phyloP scores from a whole-genome alignment of 2,797 vertebrate species.

The Poecilia picta region DNA sequence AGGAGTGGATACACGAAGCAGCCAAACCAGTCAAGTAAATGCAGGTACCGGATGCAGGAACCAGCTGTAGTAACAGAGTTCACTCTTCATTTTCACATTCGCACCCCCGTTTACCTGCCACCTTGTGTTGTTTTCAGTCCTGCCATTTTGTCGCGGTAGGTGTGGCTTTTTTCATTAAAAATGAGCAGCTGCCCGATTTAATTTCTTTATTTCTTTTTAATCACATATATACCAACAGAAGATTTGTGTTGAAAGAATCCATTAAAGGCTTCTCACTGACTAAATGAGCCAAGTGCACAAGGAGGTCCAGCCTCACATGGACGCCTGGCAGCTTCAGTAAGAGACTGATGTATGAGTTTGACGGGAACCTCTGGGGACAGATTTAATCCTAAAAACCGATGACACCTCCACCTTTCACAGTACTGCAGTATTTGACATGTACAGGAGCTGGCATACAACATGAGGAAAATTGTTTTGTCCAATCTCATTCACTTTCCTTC shows the following conservation, averaged over 20 bases:
- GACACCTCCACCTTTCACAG: constrained; percentile 24
- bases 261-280: not conserved
- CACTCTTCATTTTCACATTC: constrained; percentile 50
- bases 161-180: constrained; percentile 8
- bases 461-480: constrained; percentile 23
- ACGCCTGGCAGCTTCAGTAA: constrained; percentile 37
- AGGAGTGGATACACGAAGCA: constrained; percentile 28
- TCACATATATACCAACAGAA: not conserved
- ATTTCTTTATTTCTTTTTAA: constrained; percentile 11
- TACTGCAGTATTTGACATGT: constrained; percentile 25
- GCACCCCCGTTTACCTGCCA: constrained; percentile 49
- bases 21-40: constrained; percentile 50
- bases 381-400: constrained; percentile 27
- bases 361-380: constrained; percentile 38
- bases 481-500: constrained; percentile 27
- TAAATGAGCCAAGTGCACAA: not conserved
- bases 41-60: constrained; percentile 54
- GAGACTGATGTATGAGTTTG: constrained; percentile 40
- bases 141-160: constrained; percentile 9
- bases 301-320: constrained; percentile 14
- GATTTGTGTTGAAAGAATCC: not conserved
- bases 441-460: constrained; percentile 12
- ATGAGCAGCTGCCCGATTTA: not conserved
- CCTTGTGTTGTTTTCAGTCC: constrained; percentile 10
- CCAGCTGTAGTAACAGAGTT: constrained; percentile 59